phyloP scores from a whole-genome alignment of 1,140 invertebrate genomes.

The Drosophila tropicalis region DNA sequence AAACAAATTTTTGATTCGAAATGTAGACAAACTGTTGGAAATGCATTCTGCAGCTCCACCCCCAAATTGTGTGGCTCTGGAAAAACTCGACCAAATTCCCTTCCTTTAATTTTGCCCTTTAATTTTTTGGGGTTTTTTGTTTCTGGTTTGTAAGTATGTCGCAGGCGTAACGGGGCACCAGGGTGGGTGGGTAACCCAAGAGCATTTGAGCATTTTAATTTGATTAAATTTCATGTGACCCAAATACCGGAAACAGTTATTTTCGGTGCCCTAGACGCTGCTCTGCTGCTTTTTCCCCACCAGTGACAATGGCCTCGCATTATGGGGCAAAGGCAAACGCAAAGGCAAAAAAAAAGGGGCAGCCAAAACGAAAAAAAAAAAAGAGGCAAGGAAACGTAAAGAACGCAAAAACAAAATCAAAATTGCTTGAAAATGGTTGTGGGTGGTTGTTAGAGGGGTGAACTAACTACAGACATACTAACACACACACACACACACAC shows the following conservation, averaged over 20 bases:
- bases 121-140: not conserved
- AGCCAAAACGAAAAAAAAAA: constrained; percentile 33
- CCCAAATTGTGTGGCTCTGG: not conserved
- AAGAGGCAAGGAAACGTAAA: constrained; percentile 40
- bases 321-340: constrained; percentile 35
- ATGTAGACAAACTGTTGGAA: constrained; percentile 49
- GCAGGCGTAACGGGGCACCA: constrained; percentile 3
- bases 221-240: constrained; percentile 82
- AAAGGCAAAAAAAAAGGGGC: constrained; percentile 22
- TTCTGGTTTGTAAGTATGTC: not conserved
- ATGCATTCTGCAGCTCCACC: constrained; percentile 14
- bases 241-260: constrained; percentile 81
- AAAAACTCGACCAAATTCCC: not conserved
- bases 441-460: not conserved
- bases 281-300: constrained; percentile 34
- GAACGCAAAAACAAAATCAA: constrained; percentile 53
- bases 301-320: constrained; percentile 64
- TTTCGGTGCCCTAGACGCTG: constrained; percentile 72
- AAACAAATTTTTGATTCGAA: constrained; percentile 51
- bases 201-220: constrained; percentile 77
- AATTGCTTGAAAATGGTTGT: constrained; percentile 32
- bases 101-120: not conserved
- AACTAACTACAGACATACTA: constrained; percentile 12
- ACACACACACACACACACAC: not conserved
- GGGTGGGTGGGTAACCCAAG: constrained; percentile 11